Evolutionary conservation across 2,888 invertebrate species (phyloP), one percentile per base, ranked within the genome.

Genomic region (Pterostichus madidus): DNA sequence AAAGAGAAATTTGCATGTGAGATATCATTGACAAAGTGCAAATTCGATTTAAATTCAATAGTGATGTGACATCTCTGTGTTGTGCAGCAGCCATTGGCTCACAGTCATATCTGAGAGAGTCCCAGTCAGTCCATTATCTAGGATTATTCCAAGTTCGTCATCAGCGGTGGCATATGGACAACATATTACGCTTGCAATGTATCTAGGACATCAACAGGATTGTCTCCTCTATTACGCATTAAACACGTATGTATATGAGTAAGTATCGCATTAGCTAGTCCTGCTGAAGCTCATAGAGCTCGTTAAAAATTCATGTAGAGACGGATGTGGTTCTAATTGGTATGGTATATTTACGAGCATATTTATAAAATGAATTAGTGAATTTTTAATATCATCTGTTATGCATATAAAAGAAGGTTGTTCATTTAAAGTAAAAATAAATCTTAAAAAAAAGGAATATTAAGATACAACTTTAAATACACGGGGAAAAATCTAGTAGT

Each of bases 91-190:
- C 35, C 13, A n/a, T 1, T 49, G 32, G n/a, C 64, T 13, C 31
- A 49, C n/a, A 13, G 32, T 39, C 68, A 71, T 44, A 44, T 39
- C 68, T 44, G 68, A 71, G 68, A 71, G 56, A 56, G 44, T 71
- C 68, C 35, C 49, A 73, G 75, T 75, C 46, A 52, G 75, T 75
- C 75, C 75, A 75, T 75, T 75, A 75, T 75, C 75, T 75, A 75
- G 75, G 75, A 75, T 75, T 75, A 75, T 32, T 49, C 49, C 75
- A 52, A 52, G 75, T 44, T 75, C 75, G 75, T 75, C 75, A 75
- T 75, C 75, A 75, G 31, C 52, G 32, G 49, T 75, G 52, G 13
- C 75, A 75, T 75, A 75, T 75, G 52, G 75, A 52, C 52, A 75
- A 52, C 75, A 32, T 24, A 52, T 49, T 75, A 52, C n/a, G 52